Evolutionary conservation across 2,113 vertebrate species (phyloP).

Genomic region (Tichodroma muraria): DNA sequence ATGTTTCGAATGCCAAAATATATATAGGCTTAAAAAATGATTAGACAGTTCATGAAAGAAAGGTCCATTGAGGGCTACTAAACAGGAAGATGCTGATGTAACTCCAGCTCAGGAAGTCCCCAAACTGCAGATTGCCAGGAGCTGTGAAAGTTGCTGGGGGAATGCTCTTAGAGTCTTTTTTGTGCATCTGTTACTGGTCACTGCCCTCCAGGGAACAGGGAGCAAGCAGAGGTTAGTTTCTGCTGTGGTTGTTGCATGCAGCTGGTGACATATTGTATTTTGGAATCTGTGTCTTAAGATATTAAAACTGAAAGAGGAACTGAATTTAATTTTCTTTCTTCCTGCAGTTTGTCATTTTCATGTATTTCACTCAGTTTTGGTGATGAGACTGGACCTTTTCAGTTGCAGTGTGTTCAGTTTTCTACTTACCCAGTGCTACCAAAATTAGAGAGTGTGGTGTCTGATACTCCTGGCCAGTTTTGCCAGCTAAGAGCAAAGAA

Average conservation of each 20-base stretch:
- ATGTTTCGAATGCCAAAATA: constrained; percentile 43
- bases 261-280: constrained; percentile 5
- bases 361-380: not conserved
- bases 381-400: not conserved
- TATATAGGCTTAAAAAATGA: constrained; percentile 42
- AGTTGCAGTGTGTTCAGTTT: not conserved
- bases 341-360: not conserved
- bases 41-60: constrained; percentile 56
- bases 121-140: constrained; percentile 27
- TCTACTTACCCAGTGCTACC: not conserved
- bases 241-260: not conserved
- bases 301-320: constrained; percentile 8
- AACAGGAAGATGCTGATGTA: constrained; percentile 64
- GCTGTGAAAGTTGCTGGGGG: not conserved
- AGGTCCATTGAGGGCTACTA: constrained; percentile 40
- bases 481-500: not conserved
- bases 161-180: not conserved
- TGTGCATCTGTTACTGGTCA: constrained; percentile 37
- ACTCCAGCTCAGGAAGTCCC: constrained; percentile 50
- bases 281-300: constrained; percentile 9
- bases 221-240: not conserved
- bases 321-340: not conserved
- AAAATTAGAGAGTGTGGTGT: not conserved
- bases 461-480: not conserved
- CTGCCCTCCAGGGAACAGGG: not conserved